Percentiles rank a stretch among this genome's conserved stretches.
Evolutionary conservation across 2,888 invertebrate species (phyloP).

Genomic region (Entomobrya multifasciata): DNA sequence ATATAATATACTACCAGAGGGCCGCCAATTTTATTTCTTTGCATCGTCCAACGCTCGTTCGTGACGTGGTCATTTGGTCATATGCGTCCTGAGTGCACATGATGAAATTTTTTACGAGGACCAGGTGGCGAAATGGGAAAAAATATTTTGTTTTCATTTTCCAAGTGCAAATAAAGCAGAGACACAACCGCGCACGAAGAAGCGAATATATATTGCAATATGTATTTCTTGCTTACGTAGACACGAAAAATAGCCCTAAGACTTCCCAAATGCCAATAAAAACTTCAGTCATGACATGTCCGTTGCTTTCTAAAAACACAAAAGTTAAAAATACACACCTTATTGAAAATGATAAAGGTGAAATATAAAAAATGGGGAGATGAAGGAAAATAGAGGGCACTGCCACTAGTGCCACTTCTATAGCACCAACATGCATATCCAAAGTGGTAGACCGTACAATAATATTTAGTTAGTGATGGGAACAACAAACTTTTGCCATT

Average conservation of each 20-base stretch:
- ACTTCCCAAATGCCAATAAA: too few species aligned
- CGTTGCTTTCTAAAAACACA: too few species aligned
- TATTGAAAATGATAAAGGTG: background rate
- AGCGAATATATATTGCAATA: too few species aligned
- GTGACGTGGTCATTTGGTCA: background rate
- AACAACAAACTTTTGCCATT: conserved; percentile 22
- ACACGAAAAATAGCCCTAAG: too few species aligned
- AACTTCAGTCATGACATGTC: too few species aligned
- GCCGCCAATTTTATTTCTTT: too few species aligned
- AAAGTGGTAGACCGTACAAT: background rate
- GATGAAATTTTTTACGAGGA: background rate
- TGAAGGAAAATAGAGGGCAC: background rate
- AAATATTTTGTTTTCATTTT: conserved; percentile 8
- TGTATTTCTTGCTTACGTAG: too few species aligned
- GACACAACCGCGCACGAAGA: background rate
- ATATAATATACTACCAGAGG: too few species aligned
- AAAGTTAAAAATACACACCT: too few species aligned
- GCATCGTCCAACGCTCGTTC: too few species aligned
- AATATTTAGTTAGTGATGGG: conserved; percentile 32
- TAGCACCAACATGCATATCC: background rate
- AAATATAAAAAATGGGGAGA: conserved; percentile 10
- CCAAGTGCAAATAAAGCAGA: background rate
- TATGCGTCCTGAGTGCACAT: background rate
- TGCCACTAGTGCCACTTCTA: background rate
- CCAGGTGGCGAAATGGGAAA: conserved; percentile 22